A percentile compares a stretch with the other conserved stretches of the same genome.
phyloP scores from a whole-genome alignment of 2,113 vertebrate genomes.

The Ranitomeya imitator region DNA sequence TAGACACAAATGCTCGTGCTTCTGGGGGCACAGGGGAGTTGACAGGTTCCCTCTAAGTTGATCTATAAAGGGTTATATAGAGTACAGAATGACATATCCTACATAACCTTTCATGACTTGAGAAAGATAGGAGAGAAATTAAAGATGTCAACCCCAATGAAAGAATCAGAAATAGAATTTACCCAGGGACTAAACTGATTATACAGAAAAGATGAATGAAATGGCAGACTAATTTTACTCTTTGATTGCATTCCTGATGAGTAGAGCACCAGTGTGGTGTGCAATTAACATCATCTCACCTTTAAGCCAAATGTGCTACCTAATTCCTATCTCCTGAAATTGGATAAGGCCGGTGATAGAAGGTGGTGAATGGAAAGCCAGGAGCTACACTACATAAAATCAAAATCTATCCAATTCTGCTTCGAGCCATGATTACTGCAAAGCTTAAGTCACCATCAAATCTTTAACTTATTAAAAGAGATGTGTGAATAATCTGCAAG shows the following conservation, averaged over 20 bases:
- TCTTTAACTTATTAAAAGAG: conserved; percentile 35
- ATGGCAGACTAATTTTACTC: conserved; percentile 56
- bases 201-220: conserved; percentile 56
- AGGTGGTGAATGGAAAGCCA: not conserved
- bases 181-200: conserved; percentile 47
- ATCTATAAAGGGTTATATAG: conserved; percentile 18
- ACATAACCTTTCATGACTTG: conserved; percentile 41
- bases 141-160: conserved; percentile 43
- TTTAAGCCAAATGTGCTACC: conserved; percentile 44
- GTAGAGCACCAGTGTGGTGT: conserved; percentile 45
- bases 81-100: not conserved
- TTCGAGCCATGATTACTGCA: conserved; percentile 23
- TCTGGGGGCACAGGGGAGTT: too few relatives aligned
- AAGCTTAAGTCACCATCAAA: conserved; percentile 4
- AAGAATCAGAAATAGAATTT: conserved; percentile 45
- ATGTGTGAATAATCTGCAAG: conserved; percentile 43
- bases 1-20: too few relatives aligned
- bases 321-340: conserved; percentile 14
- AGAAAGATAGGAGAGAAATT: conserved; percentile 44
- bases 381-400: not conserved
- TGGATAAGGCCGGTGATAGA: conserved; percentile 6
- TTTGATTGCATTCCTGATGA: conserved; percentile 58
- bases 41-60: not conserved
- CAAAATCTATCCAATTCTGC: conserved; percentile 23
- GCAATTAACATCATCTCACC: conserved; percentile 45